Evolutionary conservation across 2,888 invertebrate species (phyloP).

Genomic region (Druceiella hillmani): DNA sequence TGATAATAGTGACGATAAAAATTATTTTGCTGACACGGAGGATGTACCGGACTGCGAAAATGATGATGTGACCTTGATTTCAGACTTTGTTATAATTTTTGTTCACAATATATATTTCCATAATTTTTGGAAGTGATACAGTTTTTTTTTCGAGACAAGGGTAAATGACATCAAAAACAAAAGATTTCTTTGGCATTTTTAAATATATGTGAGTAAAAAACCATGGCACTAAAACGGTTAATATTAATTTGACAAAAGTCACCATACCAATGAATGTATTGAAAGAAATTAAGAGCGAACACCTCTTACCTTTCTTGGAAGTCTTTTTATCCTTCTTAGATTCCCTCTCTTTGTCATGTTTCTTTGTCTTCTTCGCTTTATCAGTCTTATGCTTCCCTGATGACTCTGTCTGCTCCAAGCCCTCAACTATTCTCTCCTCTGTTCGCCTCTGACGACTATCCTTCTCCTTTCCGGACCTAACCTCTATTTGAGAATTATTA

Average conservation of each 20-base stretch:
- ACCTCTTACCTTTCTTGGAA: constrained; percentile 38
- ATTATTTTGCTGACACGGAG: no score
- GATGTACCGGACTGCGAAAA: no score
- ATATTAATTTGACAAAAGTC: no score
- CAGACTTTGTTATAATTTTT: no score
- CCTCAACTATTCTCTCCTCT: constrained; percentile 37
- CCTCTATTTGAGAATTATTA: constrained; percentile 31
- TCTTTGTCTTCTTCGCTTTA: constrained; percentile 47
- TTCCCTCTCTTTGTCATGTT: constrained; percentile 40
- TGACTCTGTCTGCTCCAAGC: constrained; percentile 24
- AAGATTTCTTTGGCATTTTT: neutral
- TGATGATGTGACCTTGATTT: no score
- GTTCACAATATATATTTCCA: no score
- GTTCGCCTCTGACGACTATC: constrained; percentile 30
- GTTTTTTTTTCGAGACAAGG: no score
- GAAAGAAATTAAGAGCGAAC: no score
- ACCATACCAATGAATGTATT: no score
- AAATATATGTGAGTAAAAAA: neutral
- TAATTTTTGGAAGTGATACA: no score
- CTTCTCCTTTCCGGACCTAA: constrained; percentile 25
- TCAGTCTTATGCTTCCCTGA: constrained; percentile 42
- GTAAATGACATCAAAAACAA: no score
- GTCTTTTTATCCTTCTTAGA: constrained; percentile 36
- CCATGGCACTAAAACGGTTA: constrained; percentile 13
- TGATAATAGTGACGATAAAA: no score